Conservation (phyloP, 2,888 invertebrate genomes). For the Colletes collaris region DNA sequence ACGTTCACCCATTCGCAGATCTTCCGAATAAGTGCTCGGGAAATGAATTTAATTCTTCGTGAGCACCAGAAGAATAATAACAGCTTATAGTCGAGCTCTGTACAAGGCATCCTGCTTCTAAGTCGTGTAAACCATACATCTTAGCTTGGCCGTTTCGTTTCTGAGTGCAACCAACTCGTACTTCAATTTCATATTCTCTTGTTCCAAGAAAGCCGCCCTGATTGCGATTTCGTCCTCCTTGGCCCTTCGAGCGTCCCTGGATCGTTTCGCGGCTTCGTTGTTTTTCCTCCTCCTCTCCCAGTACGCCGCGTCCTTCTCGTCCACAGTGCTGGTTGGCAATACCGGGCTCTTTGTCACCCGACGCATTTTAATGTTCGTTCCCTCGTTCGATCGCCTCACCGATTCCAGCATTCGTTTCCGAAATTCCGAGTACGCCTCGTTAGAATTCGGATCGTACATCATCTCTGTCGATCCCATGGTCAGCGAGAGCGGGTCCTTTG, state of each 20-base stretch:
- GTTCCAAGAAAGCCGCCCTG: slow-evolving; percentile 93
- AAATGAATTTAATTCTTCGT: slow-evolving; percentile 8
- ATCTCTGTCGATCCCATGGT: slow-evolving; percentile 84
- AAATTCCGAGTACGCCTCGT: slow-evolving; percentile 89
- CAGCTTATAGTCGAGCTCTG: slow-evolving; percentile 15
- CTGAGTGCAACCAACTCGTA: slow-evolving; percentile 88
- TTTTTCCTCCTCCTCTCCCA: slow-evolving; percentile 95
- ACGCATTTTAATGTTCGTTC: slow-evolving; percentile 90
- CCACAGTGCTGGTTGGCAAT: slow-evolving; percentile 64
- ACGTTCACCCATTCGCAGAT: slow-evolving; percentile 3
- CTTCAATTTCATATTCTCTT: slow-evolving; percentile 92
- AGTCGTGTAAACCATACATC: slow-evolving; percentile 83
- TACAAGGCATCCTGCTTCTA: slow-evolving; percentile 33
- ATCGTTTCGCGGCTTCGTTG: slow-evolving; percentile 97
- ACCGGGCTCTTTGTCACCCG: slow-evolving; percentile 72
- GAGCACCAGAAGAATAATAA: slow-evolving; percentile 15
- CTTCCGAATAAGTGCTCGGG: not conserved
- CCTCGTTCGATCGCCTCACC: slow-evolving; percentile 87
- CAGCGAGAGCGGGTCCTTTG: slow-evolving; percentile 87
- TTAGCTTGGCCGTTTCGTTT: slow-evolving; percentile 86
- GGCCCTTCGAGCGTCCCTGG: slow-evolving; percentile 93
- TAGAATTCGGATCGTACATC: slow-evolving; percentile 85
- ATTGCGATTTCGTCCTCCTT: slow-evolving; percentile 97
- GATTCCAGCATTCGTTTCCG: slow-evolving; percentile 88
- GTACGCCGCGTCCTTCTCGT: slow-evolving; percentile 91